phyloP scores from a whole-genome alignment of 1,140 invertebrate species.

The Brachystomella parvula region DNA sequence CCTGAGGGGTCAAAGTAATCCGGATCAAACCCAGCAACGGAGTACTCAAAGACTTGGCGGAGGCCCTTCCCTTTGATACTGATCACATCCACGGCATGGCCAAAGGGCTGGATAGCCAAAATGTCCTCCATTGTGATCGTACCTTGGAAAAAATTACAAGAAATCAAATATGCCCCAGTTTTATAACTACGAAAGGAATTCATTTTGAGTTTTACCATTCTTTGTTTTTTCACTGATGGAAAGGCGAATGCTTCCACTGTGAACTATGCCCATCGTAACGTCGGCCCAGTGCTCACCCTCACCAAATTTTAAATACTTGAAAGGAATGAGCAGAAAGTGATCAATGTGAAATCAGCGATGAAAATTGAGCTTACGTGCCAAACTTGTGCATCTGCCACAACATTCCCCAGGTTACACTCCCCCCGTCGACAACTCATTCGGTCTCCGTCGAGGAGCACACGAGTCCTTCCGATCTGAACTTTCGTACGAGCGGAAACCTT shows the following conservation, averaged over 20 bases:
- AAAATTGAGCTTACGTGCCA: not conserved
- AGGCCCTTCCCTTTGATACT: not conserved
- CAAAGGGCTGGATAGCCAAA: constrained; percentile 3
- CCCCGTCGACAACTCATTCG: constrained; percentile 40
- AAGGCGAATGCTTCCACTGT: constrained; percentile 7
- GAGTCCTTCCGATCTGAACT: constrained; percentile 40
- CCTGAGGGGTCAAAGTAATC: not conserved
- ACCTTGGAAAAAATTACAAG: not conserved
- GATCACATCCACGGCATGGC: constrained; percentile 4
- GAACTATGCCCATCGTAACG: not conserved
- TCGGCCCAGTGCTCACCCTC: constrained; percentile 1
- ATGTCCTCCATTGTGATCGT: constrained; percentile 11
- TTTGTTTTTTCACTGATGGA: not conserved
- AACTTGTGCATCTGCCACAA: constrained; percentile 43
- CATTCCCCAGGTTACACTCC: constrained; percentile 48
- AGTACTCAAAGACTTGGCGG: not conserved
- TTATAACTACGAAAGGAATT: not conserved
- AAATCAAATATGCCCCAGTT: not conserved
- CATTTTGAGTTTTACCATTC: not conserved
- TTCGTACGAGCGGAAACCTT: constrained; percentile 50
- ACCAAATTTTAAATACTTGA: constrained; percentile 3
- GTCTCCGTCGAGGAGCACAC: constrained; percentile 55
- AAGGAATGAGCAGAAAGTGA: not conserved
- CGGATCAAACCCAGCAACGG: not conserved
- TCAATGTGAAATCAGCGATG: not conserved